Conservation (phyloP, 2,797 vertebrate genomes). For the Jordanella pulchra region DNA sequence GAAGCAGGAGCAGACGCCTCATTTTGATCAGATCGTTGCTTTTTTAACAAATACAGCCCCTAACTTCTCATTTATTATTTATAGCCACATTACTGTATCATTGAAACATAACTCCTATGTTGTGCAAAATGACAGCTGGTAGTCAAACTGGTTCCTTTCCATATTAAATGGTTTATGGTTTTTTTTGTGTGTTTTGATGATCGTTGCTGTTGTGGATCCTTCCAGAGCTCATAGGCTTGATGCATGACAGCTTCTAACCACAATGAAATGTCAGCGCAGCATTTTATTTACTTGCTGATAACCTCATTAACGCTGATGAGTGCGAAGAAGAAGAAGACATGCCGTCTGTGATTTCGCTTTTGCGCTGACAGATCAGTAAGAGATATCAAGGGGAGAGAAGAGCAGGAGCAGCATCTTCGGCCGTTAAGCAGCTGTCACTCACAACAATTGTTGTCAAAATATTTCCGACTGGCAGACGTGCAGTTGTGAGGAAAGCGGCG, state of each 20-base stretch:
- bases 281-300: constrained; percentile 15
- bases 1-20: not conserved
- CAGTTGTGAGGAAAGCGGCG: constrained; percentile 17
- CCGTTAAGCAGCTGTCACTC: constrained; percentile 38
- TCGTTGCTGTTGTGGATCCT: not conserved
- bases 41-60: not conserved
- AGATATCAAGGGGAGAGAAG: constrained; percentile 23
- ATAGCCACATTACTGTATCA: not conserved
- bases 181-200: constrained; percentile 9
- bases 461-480: constrained; percentile 48
- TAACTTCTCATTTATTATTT: not conserved
- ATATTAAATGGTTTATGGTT: not conserved
- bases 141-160: not conserved
- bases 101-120: not conserved
- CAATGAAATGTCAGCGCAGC: constrained; percentile 1
- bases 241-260: constrained; percentile 3
- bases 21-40: not conserved
- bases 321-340: constrained; percentile 1
- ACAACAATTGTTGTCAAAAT: constrained; percentile 67
- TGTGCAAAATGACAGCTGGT: not conserved
- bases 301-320: constrained; percentile 33
- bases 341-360: constrained; percentile 6
- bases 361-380: constrained; percentile 14
- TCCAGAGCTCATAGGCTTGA: constrained; percentile 6
- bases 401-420: constrained; percentile 4